Conservation (phyloP, 2,888 invertebrate species). For the Dryomyza anilis region DNA sequence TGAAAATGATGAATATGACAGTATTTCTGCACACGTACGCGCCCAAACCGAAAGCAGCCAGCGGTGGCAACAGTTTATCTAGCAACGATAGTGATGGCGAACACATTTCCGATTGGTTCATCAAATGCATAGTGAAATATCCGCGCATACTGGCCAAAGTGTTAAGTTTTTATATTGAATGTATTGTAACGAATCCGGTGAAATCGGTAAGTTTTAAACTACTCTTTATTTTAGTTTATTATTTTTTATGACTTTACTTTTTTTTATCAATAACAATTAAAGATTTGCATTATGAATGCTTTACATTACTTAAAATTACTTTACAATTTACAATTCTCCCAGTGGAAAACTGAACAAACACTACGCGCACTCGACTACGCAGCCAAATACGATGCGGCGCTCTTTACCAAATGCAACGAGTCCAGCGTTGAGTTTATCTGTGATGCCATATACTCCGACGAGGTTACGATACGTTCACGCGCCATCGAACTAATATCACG, state of each 20-base stretch:
- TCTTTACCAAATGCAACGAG: constrained; percentile 58
- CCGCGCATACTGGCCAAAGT: constrained; percentile 51
- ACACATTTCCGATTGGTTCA: constrained; percentile 60
- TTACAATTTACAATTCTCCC: neutral
- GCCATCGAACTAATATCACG: constrained; percentile 53
- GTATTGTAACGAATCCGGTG: constrained; percentile 53
- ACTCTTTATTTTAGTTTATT: neutral
- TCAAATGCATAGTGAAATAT: constrained; percentile 53
- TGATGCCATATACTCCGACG: constrained; percentile 52
- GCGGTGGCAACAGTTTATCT: neutral
- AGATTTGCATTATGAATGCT: neutral
- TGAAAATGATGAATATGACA: constrained; percentile 54
- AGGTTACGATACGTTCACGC: constrained; percentile 51
- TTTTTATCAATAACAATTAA: neutral
- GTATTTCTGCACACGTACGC: constrained; percentile 52
- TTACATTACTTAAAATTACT: too few species aligned
- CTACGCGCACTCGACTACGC: constrained; percentile 57
- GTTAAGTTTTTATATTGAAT: constrained; percentile 52
- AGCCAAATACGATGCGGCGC: constrained; percentile 58
- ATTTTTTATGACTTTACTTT: neutral
- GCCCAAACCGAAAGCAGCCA: constrained; percentile 40
- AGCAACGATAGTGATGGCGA: constrained; percentile 42
- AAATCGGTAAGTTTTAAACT: constrained; percentile 40
- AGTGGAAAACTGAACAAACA: constrained; percentile 54
- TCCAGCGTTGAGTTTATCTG: constrained; percentile 52